Evolutionary conservation across 2,797 vertebrate species (phyloP), one percentile per base, ranked within the genome.

Genomic region (Microhierax caerulescens): DNA sequence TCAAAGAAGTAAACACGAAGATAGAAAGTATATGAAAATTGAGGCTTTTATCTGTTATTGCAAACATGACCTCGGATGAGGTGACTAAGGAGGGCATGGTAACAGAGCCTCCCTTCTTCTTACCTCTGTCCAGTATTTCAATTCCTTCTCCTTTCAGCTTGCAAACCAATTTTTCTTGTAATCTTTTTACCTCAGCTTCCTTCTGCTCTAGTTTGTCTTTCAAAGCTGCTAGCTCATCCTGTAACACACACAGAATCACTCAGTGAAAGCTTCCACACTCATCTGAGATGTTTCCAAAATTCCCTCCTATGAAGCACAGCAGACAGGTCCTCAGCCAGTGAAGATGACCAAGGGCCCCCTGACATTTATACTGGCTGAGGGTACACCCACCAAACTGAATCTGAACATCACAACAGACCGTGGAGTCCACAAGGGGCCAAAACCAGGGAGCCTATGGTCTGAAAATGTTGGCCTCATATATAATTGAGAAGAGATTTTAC

Each of bases 121-220:
- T 97, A 99, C 99, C 99, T 99, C 98, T 99, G 63, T 99, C 99
- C 37, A 98, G 87, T 63, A 97, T 95, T 89, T 99, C 99, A 18
- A 97, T 30, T 69, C 96, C 97, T 97, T 97, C 98, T 98, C 98
- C 85, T 97, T 98, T 98, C 88, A 97, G 96, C 97, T 98, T 98
- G 97, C 97, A 98, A 94, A 98, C 96, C 27, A 98, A 85, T 87
- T 99, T 99, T 50, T 99, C 99, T 17, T 99, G 99, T n/a, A 99
- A 85, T 56, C 98, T 98, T 96, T 98, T 99, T 80, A 99, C 98
- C 92, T 99, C 99, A 0, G 97, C 97, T 79, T 99, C 99, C 95
- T 98, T 99, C 96, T 99, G 98, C 94, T 99, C 99, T 92, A 99
- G 98, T 92, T 99, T 98, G 92, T 99, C 99, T 98, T 98, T 99